phyloP scores from a whole-genome alignment of 2,113 vertebrate species.

The Rattus norvegicus region GRCr8 NC_086036.1:22712001-22712500 shows the following conservation, averaged over 20 bases:
- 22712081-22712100: constrained; percentile 64
- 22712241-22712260: constrained; percentile 69
- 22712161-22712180: constrained; percentile 40
- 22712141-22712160: constrained; percentile 63
- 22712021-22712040: constrained; percentile 61
- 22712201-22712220: constrained; percentile 69
- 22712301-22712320: constrained; percentile 71
- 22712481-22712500: constrained; percentile 55
- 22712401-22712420: constrained; percentile 55
- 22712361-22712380: constrained; percentile 76
- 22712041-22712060: constrained; percentile 67
- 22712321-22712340: constrained; percentile 80
- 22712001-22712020: constrained; percentile 47
- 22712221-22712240: constrained; percentile 74
- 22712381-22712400: constrained; percentile 31
- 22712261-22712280: constrained; percentile 51
- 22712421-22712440: constrained; percentile 53
- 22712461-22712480: neutral
- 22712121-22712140: constrained; percentile 62
- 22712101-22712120: constrained; percentile 73
- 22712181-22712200: constrained; percentile 54
- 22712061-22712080: constrained; percentile 58
- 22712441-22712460: constrained; percentile 45
- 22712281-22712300: constrained; percentile 77
- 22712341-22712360: constrained; percentile 66